A percentile compares a stretch with the other conserved stretches of the same genome.
Conservation (phyloP, 2,113 vertebrate genomes). For the Axis porcinus region DNA sequence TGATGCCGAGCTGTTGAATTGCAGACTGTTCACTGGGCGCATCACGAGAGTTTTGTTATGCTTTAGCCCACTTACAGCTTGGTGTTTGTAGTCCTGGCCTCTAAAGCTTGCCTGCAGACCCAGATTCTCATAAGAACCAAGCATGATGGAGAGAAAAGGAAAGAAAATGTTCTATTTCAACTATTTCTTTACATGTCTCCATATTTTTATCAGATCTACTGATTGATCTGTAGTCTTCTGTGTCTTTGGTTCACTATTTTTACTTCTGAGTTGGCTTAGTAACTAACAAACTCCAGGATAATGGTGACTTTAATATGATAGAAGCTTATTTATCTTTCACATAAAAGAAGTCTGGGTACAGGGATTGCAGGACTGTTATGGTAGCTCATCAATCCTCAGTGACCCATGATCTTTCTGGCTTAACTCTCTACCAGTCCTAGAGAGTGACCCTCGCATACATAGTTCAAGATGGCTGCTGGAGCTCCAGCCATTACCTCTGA, state of each 20-base stretch:
- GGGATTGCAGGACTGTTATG: not conserved
- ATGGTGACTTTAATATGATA: not conserved
- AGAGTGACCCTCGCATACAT: not conserved
- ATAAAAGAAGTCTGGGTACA: not conserved
- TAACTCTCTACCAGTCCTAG: not conserved
- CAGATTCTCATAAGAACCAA: not conserved
- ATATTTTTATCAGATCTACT: not conserved
- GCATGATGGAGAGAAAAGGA: not conserved
- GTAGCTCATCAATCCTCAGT: not conserved
- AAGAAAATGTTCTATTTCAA: not conserved
- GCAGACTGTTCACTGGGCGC: not conserved
- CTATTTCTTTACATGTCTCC: not conserved
- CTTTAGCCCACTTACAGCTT: not conserved
- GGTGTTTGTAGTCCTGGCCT: not conserved
- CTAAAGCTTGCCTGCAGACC: not conserved
- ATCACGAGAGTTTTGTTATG: not conserved
- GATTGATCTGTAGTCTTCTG: not conserved
- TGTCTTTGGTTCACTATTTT: not conserved
- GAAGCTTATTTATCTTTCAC: not conserved
- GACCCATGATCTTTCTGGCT: not conserved
- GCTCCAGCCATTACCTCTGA: not conserved
- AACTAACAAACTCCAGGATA: not conserved
- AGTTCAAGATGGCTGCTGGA: not conserved
- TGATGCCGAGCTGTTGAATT: not conserved
- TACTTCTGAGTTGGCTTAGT: not conserved